Base-by-base conservation (phyloP, 2,797 vertebrate species). In the Picus viridis region DNA sequence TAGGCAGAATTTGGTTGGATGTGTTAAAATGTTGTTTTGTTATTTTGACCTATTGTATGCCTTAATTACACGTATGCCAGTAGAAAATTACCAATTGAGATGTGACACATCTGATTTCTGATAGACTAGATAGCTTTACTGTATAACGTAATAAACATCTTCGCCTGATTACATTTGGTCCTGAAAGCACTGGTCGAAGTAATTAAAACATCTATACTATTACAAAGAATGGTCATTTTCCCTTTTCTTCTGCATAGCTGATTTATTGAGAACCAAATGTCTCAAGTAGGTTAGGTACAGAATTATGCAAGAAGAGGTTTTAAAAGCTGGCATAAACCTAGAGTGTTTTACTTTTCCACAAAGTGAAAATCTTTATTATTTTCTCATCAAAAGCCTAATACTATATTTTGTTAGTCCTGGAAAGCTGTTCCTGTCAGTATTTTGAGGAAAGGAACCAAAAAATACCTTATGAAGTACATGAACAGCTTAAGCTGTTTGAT, bases 401-500 rank as follows among this genome's bases (percentile, higher is more conserved):
- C 32, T 73, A 3, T 29, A 12, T 24, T 87, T 90, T 89, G 29
- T 49, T 61, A 80, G 58, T 43, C 39, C 61, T 87, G 54, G 62
- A 87, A 89, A 70, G 23, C 9, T 67, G 29, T 41, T 82, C 43
- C 53, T 39, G 39, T 39, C 39, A 39, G 39, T 39, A 39, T 39
- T 90, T 90, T 80, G 61, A 77, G 27, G n/a, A 18, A 90, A 71
- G 24, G 8, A 73, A n/a, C 61, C 20, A 72, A 90, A 92, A 78
- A 84, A 59, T 34, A 47, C 29, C 63, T 63, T 84, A 67, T 36
- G 43, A 92, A 89, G 45, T 45, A 68, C 18, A 61, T 5, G 14
- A 90, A 73, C 6, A 86, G 17, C 18, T 86, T 89, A 82, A 85
- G 29, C 16, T 74, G 87, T 83, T 64, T 85, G 75, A 89, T 76